Base-by-base conservation (phyloP, 2,797 vertebrate genomes). In the Gymnothorax javanicus region DNA sequence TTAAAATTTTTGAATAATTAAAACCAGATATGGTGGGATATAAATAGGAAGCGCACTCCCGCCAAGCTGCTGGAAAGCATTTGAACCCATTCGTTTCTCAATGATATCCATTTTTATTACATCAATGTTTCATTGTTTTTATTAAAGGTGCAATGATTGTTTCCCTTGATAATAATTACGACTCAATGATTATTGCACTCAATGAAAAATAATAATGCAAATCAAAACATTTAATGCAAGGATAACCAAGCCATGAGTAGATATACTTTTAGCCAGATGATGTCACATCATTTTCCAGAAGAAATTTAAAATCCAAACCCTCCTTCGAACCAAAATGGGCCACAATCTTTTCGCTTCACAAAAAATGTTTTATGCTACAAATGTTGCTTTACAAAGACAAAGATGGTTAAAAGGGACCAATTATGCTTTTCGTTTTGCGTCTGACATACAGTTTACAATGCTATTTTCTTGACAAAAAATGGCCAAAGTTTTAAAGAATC, bases 111-210 rank as follows among this genome's bases (percentile, higher is more conserved):
- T 91, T 83, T 90, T 90, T 84, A 67, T 15, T 0, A 90, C 88
- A 90, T 89, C 90, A 89, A 90, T 92, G 92, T 89, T 92, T 94
- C 88, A 90, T 58, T 88, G 92, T 89, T 91, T 90, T 92, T 88
- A 93, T 93, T 90, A 92, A 89, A 85, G 84, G 56, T 43, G 57
- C 43, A 82, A 89, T 88, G 89, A 90, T 85, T 88, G 87, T 86
- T 91, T 90, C 33, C 33, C 33, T 43, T 43, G 2, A 43, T 1
- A 43, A 43, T 43, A 43, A 43, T 43, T 43, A 43, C 33, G 33
- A 43, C 33, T 43, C 33, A 43, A 43, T 43, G 33, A 43, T 43
- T 43, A 43, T 89, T 59, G 83, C 86, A 90, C 91, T 91, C 89
- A 87, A 77, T 87, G n/a, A 77, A 89, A 84, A 86, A 56, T 23